Evolutionary conservation across 2,797 vertebrate species (phyloP).

Genomic region (Mallotus villosus): DNA sequence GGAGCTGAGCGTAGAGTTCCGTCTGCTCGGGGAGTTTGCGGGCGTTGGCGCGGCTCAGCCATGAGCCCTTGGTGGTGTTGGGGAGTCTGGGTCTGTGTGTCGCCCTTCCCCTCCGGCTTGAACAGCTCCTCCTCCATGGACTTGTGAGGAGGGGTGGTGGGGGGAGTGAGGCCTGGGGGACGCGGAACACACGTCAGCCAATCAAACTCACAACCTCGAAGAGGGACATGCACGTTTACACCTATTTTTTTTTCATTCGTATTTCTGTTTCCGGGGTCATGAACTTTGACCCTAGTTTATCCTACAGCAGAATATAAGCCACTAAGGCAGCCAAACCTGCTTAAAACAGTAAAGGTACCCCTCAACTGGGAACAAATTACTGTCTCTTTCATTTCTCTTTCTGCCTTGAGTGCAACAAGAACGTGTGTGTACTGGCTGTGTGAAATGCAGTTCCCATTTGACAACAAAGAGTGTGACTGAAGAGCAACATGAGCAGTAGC

Average conservation of each 20-base stretch:
- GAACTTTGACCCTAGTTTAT: not conserved
- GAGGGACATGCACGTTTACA: not conserved
- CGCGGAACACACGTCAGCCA: not conserved
- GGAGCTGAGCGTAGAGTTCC: conserved; percentile 93
- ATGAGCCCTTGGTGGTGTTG: conserved; percentile 37
- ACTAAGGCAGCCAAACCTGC: not conserved
- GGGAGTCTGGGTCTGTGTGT: conserved; percentile 33
- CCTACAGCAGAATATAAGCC: too few relatives aligned
- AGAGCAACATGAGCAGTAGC: conserved; percentile 4
- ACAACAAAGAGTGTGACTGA: not conserved
- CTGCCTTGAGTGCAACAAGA: too few relatives aligned
- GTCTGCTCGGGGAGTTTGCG: conserved; percentile 90
- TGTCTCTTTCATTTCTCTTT: too few relatives aligned
- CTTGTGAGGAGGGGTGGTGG: conserved; percentile 97
- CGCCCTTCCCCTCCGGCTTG: conserved; percentile 83
- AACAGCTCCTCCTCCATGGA: conserved; percentile 92
- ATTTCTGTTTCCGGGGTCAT: not conserved
- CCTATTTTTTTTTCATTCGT: not conserved
- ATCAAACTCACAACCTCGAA: not conserved
- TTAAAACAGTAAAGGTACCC: too few relatives aligned
- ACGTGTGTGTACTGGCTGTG: not conserved
- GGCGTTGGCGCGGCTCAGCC: conserved; percentile 63
- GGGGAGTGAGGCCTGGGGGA: conserved; percentile 89
- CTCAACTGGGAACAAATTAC: too few relatives aligned
- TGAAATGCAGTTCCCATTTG: not conserved